Percentiles rank a stretch among this genome's conserved stretches.
Conservation (phyloP, 2,888 invertebrate species). For the Alsophila aescularia region DNA sequence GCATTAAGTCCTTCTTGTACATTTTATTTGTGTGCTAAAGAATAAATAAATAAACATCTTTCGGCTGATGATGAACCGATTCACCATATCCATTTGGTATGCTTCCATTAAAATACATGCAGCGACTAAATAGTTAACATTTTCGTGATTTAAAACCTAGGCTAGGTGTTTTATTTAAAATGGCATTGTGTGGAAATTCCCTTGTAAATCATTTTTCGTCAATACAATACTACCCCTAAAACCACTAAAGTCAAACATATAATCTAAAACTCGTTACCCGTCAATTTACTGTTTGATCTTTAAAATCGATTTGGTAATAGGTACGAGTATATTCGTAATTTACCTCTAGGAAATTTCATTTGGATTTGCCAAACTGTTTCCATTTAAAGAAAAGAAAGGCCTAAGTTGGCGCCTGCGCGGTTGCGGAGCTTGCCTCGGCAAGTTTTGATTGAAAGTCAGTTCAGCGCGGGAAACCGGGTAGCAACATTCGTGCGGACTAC, state of each 20-base stretch:
- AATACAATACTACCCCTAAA: not conserved
- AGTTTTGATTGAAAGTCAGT: constrained; percentile 32
- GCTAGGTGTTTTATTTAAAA: too few species aligned
- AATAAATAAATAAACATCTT: too few species aligned
- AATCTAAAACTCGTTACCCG: not conserved
- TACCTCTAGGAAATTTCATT: not conserved
- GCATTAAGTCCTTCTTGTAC: too few species aligned
- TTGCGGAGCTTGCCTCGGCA: constrained; percentile 5
- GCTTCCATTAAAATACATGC: too few species aligned
- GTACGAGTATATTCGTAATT: constrained; percentile 1
- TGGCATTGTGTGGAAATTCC: not conserved
- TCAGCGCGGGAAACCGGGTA: constrained; percentile 30
- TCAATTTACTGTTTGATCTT: not conserved
- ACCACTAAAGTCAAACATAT: not conserved
- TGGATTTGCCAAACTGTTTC: constrained; percentile 11
- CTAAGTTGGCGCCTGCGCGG: constrained; percentile 49
- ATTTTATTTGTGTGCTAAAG: too few species aligned
- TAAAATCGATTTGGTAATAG: not conserved
- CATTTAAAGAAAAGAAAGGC: constrained; percentile 5
- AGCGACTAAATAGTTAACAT: too few species aligned
- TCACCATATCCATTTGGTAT: too few species aligned
- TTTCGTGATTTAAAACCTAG: too few species aligned
- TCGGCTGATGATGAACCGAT: too few species aligned
- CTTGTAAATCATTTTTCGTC: not conserved
- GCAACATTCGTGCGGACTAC: constrained; percentile 20